These are phyloP conservation scores for Nanorana parkeri DNA, from an alignment of 2,113 vertebrate genomes.

Conservation along the genomic window DNA sequence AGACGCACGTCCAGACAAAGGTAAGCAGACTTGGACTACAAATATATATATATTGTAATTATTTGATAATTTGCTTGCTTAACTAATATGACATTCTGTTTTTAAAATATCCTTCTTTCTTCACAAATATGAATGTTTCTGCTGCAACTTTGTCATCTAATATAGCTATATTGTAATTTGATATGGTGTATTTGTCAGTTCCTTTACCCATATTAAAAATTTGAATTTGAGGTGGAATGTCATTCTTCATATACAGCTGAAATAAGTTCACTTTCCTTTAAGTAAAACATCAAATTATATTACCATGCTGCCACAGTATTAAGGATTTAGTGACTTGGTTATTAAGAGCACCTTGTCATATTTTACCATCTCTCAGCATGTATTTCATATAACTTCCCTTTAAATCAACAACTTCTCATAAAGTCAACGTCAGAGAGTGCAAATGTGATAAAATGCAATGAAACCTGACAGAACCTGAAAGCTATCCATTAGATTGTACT, in stretches of 20 bases:
- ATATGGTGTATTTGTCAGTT: too few species aligned
- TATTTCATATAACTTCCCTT: constrained; percentile 16
- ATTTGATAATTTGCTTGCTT: too few species aligned
- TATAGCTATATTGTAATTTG: too few species aligned
- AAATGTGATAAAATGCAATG: constrained; percentile 32
- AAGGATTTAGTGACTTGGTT: constrained; percentile 6
- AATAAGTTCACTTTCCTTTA: background rate
- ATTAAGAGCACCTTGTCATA: constrained; percentile 7
- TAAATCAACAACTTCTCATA: constrained; percentile 33
- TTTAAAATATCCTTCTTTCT: too few species aligned
- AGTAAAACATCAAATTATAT: background rate
- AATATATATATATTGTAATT: too few species aligned
- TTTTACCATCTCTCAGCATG: constrained; percentile 17
- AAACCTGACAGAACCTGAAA: constrained; percentile 17
- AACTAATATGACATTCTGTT: too few species aligned
- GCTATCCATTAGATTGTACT: background rate
- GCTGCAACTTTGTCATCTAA: too few species aligned
- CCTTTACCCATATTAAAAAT: too few species aligned
- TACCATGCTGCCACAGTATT: background rate
- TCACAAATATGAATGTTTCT: too few species aligned
- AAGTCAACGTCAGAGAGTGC: background rate
- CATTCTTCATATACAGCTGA: background rate
- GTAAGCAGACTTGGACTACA: too few species aligned
- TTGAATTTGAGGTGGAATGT: too few species aligned
- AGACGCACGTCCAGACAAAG: too few species aligned